Evolutionary conservation across 2,113 vertebrate species (phyloP), one percentile per base, ranked within the genome.

Genomic region (mouse (Mus musculus)): DNA sequence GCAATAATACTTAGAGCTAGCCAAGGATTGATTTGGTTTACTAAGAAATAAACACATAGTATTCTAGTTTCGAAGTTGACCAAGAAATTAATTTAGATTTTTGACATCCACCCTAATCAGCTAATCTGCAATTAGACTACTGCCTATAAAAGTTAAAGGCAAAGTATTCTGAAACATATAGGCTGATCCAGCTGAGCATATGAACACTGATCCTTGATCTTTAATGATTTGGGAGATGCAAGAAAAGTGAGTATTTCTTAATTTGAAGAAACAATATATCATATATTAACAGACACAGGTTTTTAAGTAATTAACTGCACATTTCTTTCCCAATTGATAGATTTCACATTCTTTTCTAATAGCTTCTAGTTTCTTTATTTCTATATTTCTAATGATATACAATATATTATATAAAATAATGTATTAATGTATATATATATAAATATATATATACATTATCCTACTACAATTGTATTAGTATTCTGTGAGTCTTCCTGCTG

Each of bases 11-110:
- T 36, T 49, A 7, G 4, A 26, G 22, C 5, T 22, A 88, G 22
- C 0, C 6, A 89, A 95, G 9, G 28, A 72, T 52, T 86, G 12
- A 63, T 54, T 0, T 39, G 69, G 16, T 89, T 94, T 96, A 56
- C 46, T 86, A 65, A 75, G 82, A 39, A 88, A 91, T 82, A 81
- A 94, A 39, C 26, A 89, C 22, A 16, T 80, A 59, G 13, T 69
- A 91, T 96, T 95, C 42, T 22, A 36, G 69, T 91, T 91, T 84
- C 39, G 80, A 93, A n/a, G 49, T 7, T 67, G 14, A 17, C 77
- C 77, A 59, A 73, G 82, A 94, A 80, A 89, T 59, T 72, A 91
- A 95, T 91, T 93, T 96, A 65, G 49, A 95, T 77, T 80, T 80
- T 96, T 95, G 69, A 85, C 42, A 94, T 93, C 94, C 65, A 76